phyloP scores from a whole-genome alignment of 2,113 vertebrate genomes.

The Petaurus breviceps region DNA sequence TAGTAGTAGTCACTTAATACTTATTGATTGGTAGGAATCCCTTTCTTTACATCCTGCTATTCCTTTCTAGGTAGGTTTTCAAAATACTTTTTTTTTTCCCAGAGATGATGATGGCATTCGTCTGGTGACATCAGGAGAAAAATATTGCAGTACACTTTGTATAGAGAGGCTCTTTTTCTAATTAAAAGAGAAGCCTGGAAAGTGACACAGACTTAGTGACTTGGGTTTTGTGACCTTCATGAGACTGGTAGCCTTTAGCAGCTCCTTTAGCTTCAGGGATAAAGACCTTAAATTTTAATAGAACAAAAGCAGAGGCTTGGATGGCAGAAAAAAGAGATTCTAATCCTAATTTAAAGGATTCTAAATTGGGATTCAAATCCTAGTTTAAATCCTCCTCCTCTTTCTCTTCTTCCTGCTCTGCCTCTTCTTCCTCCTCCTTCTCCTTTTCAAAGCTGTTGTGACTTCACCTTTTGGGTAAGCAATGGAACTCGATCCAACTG shows the following conservation, averaged over 20 bases:
- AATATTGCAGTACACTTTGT: background rate
- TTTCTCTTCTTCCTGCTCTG: background rate
- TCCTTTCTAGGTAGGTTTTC: background rate
- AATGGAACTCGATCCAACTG: background rate
- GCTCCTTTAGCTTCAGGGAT: too few relatives aligned
- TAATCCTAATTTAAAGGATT: background rate
- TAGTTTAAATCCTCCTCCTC: too few relatives aligned
- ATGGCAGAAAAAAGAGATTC: background rate
- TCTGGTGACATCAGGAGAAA: background rate
- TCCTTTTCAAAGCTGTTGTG: background rate
- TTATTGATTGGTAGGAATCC: too few relatives aligned
- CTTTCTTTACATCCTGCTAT: background rate
- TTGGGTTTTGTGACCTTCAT: too few relatives aligned
- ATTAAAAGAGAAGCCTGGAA: background rate
- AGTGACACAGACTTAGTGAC: background rate
- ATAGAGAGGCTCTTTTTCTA: background rate
- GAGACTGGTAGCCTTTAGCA: too few relatives aligned
- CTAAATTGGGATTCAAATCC: background rate
- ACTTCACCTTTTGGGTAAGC: background rate
- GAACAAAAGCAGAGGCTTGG: too few relatives aligned
- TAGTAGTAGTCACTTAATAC: background rate
- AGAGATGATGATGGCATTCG: background rate
- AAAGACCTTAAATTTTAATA: too few relatives aligned
- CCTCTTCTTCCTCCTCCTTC: too few relatives aligned
- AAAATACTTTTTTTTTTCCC: background rate